Conservation (phyloP, 2,888 invertebrate genomes). For the Tigriopus californicus region DNA sequence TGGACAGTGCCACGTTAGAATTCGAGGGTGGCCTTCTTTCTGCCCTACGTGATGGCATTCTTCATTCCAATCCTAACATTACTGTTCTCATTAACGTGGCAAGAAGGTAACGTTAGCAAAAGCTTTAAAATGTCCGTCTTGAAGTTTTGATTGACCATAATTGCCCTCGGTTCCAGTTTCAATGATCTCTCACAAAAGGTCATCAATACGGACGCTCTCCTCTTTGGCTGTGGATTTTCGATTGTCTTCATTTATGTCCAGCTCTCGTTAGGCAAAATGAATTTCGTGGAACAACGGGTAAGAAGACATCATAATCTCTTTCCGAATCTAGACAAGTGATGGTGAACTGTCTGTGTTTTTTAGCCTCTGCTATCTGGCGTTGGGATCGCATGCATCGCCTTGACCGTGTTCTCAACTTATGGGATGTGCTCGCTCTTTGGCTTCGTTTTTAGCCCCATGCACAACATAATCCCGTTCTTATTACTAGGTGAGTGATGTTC, state of each 20-base stretch:
- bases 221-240: conserved; percentile 43
- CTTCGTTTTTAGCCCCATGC: conserved; percentile 57
- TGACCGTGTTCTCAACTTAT: conserved; percentile 49
- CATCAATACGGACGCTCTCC: conserved; percentile 51
- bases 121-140: too few species aligned
- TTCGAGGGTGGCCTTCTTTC: conserved; percentile 5
- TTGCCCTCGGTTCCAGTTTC: conserved; percentile 34
- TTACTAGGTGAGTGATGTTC: conserved; percentile 26
- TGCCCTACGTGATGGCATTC: background rate
- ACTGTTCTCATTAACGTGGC: background rate
- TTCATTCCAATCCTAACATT: background rate
- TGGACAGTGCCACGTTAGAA: conserved; percentile 4
- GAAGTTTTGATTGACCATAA: background rate
- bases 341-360: conserved; percentile 20
- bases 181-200: conserved; percentile 48
- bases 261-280: conserved; percentile 49
- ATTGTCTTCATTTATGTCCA: conserved; percentile 55
- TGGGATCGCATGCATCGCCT: conserved; percentile 48
- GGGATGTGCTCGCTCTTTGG: conserved; percentile 50
- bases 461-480: conserved; percentile 59
- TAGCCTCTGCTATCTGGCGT: conserved; percentile 45
- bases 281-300: conserved; percentile 51
- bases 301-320: background rate
- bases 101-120: too few species aligned
- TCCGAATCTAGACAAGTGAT: background rate